Evolutionary conservation across 2,113 vertebrate genomes (phyloP).

Genomic region (Paedocypris sp.): DNA sequence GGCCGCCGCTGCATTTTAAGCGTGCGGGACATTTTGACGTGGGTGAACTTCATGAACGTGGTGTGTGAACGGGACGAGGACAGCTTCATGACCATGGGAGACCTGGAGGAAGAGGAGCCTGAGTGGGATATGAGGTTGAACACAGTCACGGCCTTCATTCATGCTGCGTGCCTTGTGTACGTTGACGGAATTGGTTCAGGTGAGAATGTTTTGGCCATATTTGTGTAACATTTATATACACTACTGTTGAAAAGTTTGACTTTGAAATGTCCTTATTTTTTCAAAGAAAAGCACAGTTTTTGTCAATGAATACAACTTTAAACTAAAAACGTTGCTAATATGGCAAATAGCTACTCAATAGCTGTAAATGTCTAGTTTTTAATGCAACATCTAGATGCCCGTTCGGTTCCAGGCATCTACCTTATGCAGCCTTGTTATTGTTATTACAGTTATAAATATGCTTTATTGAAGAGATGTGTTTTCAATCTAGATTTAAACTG

Average conservation of each 20-base stretch:
- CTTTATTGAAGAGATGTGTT: too few species aligned
- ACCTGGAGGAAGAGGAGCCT: slow-evolving; percentile 42
- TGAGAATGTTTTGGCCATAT: slow-evolving; percentile 37
- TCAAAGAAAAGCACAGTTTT: too few species aligned
- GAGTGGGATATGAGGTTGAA: slow-evolving; percentile 55
- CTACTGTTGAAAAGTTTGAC: neutral
- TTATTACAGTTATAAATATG: too few species aligned
- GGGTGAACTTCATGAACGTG: slow-evolving; percentile 86
- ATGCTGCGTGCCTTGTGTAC: slow-evolving; percentile 87
- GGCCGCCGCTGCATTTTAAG: slow-evolving; percentile 81
- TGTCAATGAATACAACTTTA: too few species aligned
- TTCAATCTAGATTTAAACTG: too few species aligned
- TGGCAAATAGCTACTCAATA: too few species aligned
- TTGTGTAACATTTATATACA: neutral
- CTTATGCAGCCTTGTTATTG: too few species aligned
- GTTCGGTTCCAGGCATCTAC: too few species aligned
- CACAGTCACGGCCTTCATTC: slow-evolving; percentile 74
- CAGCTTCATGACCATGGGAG: slow-evolving; percentile 52
- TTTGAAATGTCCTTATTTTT: too few species aligned
- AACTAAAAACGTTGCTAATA: too few species aligned
- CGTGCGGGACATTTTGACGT: slow-evolving; percentile 82
- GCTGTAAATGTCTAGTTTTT: too few species aligned
- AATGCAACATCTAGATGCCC: too few species aligned
- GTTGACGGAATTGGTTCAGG: slow-evolving; percentile 91
- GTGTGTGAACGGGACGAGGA: slow-evolving; percentile 56